Conservation (phyloP, 2,797 vertebrate genomes). For the Gambusia yucatana region DNA sequence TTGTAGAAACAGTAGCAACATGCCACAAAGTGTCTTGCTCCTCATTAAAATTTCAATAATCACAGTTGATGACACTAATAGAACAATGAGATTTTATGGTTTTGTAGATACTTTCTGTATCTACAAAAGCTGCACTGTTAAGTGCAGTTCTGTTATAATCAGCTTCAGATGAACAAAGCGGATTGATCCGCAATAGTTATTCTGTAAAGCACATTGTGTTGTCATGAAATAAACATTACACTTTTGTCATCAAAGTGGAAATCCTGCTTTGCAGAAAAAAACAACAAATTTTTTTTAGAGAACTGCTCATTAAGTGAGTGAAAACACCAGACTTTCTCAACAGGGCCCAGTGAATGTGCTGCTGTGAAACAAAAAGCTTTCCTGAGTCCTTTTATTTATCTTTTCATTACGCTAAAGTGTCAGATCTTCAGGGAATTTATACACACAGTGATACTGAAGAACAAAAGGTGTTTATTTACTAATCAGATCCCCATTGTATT, state of each 20-base stretch:
- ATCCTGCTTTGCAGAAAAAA: slow-evolving; percentile 26
- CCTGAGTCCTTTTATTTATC: neutral
- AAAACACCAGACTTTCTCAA: slow-evolving; percentile 11
- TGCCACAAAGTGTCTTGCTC: neutral
- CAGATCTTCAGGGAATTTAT: neutral
- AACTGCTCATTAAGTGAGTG: slow-evolving; percentile 20
- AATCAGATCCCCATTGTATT: neutral
- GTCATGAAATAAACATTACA: slow-evolving; percentile 28
- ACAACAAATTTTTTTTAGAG: neutral
- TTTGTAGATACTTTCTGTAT: neutral
- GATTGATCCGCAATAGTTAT: neutral
- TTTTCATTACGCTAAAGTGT: neutral
- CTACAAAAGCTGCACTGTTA: neutral
- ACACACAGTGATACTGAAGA: neutral
- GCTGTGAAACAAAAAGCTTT: slow-evolving; percentile 3
- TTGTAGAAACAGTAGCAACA: neutral
- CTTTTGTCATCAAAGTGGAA: slow-evolving; percentile 27
- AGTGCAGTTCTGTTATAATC: neutral
- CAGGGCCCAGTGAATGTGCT: neutral
- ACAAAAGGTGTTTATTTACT: neutral
- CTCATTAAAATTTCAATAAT: neutral
- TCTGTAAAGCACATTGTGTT: neutral
- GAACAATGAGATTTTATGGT: neutral
- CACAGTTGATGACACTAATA: neutral
- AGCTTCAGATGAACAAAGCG: neutral